A percentile compares a stretch with the other conserved stretches of the same genome.
Conservation (phyloP, 23 tunicate species). For the Pegea sp. region DNA sequence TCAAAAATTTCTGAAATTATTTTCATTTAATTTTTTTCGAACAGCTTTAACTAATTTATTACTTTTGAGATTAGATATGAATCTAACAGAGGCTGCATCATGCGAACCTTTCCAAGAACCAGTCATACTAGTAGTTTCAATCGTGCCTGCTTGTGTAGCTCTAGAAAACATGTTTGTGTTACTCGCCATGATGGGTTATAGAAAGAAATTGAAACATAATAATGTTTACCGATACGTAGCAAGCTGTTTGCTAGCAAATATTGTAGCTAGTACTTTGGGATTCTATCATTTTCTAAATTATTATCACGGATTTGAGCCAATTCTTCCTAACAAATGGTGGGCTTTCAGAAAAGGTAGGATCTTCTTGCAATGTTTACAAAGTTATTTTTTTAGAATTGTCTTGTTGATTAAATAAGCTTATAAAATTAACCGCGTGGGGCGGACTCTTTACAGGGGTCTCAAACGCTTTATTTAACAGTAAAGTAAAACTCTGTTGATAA, state of each 20-base stretch:
- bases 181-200: conserved; percentile 18
- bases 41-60: too few species aligned
- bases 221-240: conserved; percentile 79
- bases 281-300: conserved; percentile 87
- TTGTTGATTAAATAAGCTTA: too few species aligned
- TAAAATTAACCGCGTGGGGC: too few species aligned
- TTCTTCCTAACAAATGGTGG: conserved; percentile 82
- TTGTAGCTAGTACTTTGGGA: conserved; percentile 37
- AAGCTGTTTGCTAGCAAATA: conserved; percentile 57
- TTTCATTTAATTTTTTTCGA: too few species aligned
- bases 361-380: too few species aligned
- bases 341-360: conserved; percentile 74
- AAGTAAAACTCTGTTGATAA: too few species aligned
- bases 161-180: conserved; percentile 51
- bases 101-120: background rate
- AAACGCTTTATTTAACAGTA: too few species aligned
- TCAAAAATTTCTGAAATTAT: too few species aligned
- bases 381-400: too few species aligned
- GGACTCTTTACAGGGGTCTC: too few species aligned
- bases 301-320: conserved; percentile 63
- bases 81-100: too few species aligned
- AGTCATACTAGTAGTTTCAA: conserved; percentile 17
- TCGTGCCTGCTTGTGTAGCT: conserved; percentile 57
- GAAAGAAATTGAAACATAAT: conserved; percentile 46
- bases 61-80: too few species aligned